phyloP scores from a whole-genome alignment of 2,113 vertebrate species.

The Proteles cristata region DNA sequence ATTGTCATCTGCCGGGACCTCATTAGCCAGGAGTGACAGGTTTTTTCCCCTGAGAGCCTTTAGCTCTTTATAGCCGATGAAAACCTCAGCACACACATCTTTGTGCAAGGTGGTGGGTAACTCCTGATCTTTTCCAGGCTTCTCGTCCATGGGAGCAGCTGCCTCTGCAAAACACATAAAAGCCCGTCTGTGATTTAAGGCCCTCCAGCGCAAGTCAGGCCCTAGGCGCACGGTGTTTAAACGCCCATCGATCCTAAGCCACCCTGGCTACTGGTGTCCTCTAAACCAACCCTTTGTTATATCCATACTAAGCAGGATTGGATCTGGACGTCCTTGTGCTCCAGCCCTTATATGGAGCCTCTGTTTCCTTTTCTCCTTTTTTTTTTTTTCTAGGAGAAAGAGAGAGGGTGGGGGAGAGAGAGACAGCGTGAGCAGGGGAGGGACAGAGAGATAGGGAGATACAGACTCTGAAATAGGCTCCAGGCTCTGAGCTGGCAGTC shows the following conservation, averaged over 20 bases:
- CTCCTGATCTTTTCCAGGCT: slow-evolving; percentile 45
- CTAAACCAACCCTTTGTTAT: background rate
- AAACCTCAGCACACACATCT: background rate
- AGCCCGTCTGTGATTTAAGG: background rate
- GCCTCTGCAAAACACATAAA: background rate
- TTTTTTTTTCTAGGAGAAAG: too few species aligned
- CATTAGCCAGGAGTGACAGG: slow-evolving; percentile 26
- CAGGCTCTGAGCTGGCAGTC: too few species aligned
- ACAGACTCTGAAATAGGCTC: too few species aligned
- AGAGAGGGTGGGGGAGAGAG: too few species aligned
- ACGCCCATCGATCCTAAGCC: background rate
- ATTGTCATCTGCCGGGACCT: background rate
- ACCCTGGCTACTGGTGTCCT: background rate
- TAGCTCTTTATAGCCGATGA: background rate
- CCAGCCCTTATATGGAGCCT: background rate
- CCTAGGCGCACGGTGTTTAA: background rate
- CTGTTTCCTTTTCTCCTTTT: background rate
- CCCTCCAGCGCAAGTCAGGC: background rate
- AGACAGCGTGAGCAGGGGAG: too few species aligned
- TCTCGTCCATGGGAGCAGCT: background rate
- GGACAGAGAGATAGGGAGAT: too few species aligned
- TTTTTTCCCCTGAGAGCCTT: slow-evolving; percentile 32
- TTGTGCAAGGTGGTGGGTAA: background rate
- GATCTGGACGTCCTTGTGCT: background rate
- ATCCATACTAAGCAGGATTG: background rate